A percentile compares a stretch with the other conserved stretches of the same genome.
Conservation (phyloP, 2,113 vertebrate species). For the Corydoras maculifer region DNA sequence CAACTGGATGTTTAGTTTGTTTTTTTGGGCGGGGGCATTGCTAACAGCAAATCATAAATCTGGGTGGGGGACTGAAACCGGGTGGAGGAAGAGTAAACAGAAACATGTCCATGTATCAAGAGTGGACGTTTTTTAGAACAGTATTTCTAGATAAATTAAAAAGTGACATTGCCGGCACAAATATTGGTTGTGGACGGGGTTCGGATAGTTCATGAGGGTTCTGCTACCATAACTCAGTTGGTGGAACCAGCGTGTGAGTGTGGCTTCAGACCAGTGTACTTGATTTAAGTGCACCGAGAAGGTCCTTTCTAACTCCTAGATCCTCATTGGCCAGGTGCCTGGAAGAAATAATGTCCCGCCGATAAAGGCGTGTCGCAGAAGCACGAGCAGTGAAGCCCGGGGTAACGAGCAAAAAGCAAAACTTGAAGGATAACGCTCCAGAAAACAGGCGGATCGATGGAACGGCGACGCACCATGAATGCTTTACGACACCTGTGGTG, state of each 20-base stretch:
- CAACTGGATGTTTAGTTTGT: not conserved
- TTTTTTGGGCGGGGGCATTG: too few relatives aligned
- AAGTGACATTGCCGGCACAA: too few relatives aligned
- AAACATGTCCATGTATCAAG: too few relatives aligned
- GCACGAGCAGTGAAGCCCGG: not conserved
- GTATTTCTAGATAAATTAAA: too few relatives aligned
- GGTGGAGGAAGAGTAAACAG: too few relatives aligned
- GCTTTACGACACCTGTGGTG: not conserved
- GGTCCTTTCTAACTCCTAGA: slow-evolving; percentile 43
- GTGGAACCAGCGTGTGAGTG: too few relatives aligned
- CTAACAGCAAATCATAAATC: too few relatives aligned
- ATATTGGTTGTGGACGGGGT: too few relatives aligned
- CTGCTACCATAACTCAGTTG: too few relatives aligned
- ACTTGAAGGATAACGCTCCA: not conserved
- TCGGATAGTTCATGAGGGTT: too few relatives aligned
- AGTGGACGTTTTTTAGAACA: too few relatives aligned
- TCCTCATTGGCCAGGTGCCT: slow-evolving; percentile 3
- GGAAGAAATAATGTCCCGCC: slow-evolving; percentile 10
- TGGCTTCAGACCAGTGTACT: slow-evolving; percentile 33
- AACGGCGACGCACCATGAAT: not conserved
- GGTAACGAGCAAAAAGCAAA: not conserved
- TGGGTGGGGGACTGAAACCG: too few relatives aligned
- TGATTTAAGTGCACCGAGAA: slow-evolving; percentile 45
- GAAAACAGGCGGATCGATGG: not conserved
- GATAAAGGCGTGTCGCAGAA: not conserved